These are phyloP conservation scores for Ochotona princeps DNA, from an alignment of 2,113 vertebrate species.

Conservation along the genomic window DNA sequence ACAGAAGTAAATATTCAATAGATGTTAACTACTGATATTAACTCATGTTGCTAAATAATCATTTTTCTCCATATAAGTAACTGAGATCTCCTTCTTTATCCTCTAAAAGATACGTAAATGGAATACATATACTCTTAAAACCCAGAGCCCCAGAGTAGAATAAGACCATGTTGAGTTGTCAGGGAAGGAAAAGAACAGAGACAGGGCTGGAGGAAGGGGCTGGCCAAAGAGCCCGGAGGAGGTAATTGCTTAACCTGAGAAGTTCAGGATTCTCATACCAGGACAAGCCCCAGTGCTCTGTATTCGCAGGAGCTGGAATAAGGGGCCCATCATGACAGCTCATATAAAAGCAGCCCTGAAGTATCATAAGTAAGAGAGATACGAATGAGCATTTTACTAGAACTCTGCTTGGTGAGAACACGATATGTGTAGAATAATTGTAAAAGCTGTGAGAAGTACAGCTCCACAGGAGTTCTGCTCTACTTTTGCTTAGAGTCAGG, in stretches of 20 bases:
- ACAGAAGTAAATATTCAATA: constrained; percentile 9
- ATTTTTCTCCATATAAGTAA: constrained; percentile 7
- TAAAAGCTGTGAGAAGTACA: background rate
- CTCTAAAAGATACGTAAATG: background rate
- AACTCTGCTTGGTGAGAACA: background rate
- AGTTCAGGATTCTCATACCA: background rate
- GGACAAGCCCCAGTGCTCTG: background rate
- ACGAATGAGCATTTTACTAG: background rate
- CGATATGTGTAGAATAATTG: background rate
- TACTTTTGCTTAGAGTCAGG: background rate
- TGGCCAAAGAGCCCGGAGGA: background rate
- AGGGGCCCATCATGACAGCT: background rate
- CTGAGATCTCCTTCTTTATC: background rate
- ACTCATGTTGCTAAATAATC: constrained; percentile 17
- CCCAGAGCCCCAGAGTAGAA: background rate
- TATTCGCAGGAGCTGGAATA: background rate
- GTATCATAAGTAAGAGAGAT: background rate
- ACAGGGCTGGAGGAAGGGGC: background rate
- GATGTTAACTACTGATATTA: constrained; percentile 5
- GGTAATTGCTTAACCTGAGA: background rate
- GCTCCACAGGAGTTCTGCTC: background rate
- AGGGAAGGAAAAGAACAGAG: too few relatives aligned
- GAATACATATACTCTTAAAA: background rate
- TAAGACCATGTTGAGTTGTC: background rate
- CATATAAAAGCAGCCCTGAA: background rate